Percentiles rank a stretch among this genome's conserved stretches.
Evolutionary conservation across 2,888 invertebrate species (phyloP).

Genomic region (Masnerella sp.): DNA sequence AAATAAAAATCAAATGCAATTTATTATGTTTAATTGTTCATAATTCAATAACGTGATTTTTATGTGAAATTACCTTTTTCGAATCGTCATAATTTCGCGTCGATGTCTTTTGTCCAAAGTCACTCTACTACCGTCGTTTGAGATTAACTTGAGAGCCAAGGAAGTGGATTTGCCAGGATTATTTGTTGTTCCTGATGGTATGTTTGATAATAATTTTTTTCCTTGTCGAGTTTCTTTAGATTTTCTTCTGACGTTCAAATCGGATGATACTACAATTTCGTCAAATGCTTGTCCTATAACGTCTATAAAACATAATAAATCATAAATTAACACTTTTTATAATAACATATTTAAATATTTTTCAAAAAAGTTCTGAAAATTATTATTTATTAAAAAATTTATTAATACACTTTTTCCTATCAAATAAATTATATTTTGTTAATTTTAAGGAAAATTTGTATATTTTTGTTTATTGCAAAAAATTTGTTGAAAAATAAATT

Average conservation of each 20-base stretch:
- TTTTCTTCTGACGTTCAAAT: constrained; percentile 73
- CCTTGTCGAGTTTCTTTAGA: constrained; percentile 76
- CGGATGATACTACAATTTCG: constrained; percentile 77
- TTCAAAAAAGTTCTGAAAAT: constrained; percentile 6
- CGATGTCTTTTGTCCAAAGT: constrained; percentile 69
- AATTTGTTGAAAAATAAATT: too few species aligned
- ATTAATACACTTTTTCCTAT: too few species aligned
- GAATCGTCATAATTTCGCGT: constrained; percentile 65
- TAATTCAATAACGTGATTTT: not conserved
- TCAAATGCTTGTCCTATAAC: constrained; percentile 76
- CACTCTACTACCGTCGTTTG: constrained; percentile 71
- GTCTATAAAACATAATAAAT: too few species aligned
- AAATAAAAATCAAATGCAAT: too few species aligned
- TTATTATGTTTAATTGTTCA: too few species aligned
- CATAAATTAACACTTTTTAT: too few species aligned
- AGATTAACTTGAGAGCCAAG: constrained; percentile 70
- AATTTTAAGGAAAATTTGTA: too few species aligned
- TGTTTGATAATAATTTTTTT: constrained; percentile 73
- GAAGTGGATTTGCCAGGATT: constrained; percentile 70
- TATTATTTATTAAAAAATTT: too few species aligned
- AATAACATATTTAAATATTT: constrained; percentile 1
- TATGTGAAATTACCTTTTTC: constrained; percentile 66
- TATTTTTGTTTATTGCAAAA: too few species aligned
- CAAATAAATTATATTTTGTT: too few species aligned
- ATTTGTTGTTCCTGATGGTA: constrained; percentile 73